Evolutionary conservation across 2,113 vertebrate genomes (phyloP), one percentile per base, ranked within the genome.

Genomic region (Papio anubis): DNA sequence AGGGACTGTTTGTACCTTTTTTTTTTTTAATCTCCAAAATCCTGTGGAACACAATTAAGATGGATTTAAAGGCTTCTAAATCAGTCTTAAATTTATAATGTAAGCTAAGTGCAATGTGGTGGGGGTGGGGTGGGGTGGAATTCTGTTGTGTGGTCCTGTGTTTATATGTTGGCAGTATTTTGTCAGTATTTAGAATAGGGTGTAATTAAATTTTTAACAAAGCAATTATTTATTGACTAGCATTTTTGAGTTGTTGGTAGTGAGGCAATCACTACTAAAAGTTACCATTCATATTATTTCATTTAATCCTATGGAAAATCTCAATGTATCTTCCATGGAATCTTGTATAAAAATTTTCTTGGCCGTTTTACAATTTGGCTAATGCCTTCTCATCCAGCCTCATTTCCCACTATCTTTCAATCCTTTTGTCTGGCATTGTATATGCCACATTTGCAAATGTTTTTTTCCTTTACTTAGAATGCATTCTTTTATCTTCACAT

Each of bases 141-240:
- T 87, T 78, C 35, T 57, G 20, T 86, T 72, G 14, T 55, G 0
- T 79, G 20, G 18, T 61, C 50, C 55, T 88, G 3, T 92, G 76
- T 90, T 95, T 76, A 61, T 83, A 20, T 64, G 43, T 78, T 92
- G 38, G 25, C 50, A 84, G 25, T 70, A 23, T 86, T 50, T 86
- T 89, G 40, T 57, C 38, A 66, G 9, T 86, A 50, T 78, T 92
- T 92, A 82, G n/a, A 87, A 90, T 83, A 40, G 4, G 0, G 9
- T 78, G 6, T 82, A 72, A 92, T 97, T 93, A 80, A 88, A 70
- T 92, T 64, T 97, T 93, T 61, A 79, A 93, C 25, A 89, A 88
- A 88, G 10, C 21, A 88, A 45, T n/a, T 57, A 75, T 61, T 66
- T 50, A 85, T 59, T 96, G 40, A 35, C 86, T 72, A 89, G 50